Evolutionary conservation across 2,113 vertebrate genomes (phyloP).

Genomic region (Mesitornis unicolor): DNA sequence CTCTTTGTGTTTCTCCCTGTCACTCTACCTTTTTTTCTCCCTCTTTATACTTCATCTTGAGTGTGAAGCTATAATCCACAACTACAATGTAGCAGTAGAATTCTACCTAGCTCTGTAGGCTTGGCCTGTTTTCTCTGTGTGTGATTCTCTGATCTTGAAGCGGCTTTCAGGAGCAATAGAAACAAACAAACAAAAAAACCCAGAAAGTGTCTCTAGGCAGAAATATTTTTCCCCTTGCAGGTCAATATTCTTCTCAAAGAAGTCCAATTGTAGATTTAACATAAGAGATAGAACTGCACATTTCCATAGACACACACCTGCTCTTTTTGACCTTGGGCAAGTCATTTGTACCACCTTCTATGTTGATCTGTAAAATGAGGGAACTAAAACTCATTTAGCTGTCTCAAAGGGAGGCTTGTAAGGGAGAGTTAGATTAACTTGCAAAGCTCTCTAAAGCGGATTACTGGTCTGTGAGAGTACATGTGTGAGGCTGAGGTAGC

Average conservation of each 20-base stretch:
- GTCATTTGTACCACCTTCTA: background rate
- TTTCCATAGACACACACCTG: background rate
- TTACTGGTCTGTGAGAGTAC: background rate
- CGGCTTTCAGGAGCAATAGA: background rate
- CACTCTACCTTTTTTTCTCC: background rate
- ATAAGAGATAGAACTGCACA: background rate
- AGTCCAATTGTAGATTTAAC: background rate
- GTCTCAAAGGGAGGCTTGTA: background rate
- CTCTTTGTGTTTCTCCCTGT: background rate
- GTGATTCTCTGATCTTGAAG: background rate
- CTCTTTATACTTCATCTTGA: background rate
- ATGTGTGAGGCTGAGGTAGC: background rate
- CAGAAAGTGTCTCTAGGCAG: background rate
- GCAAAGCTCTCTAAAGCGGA: background rate
- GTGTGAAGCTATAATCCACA: background rate
- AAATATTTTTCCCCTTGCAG: background rate
- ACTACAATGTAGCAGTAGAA: background rate
- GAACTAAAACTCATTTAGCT: slow-evolving; percentile 40
- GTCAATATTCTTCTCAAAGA: background rate
- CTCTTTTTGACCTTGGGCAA: slow-evolving; percentile 13
- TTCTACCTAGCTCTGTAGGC: background rate
- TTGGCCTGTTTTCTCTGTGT: background rate
- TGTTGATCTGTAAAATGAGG: background rate
- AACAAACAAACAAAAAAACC: background rate
- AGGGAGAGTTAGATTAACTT: slow-evolving; percentile 40